These are phyloP conservation scores for Apogon talboti DNA, from an alignment of 2,797 vertebrate genomes.

Conservation along the genomic window DNA sequence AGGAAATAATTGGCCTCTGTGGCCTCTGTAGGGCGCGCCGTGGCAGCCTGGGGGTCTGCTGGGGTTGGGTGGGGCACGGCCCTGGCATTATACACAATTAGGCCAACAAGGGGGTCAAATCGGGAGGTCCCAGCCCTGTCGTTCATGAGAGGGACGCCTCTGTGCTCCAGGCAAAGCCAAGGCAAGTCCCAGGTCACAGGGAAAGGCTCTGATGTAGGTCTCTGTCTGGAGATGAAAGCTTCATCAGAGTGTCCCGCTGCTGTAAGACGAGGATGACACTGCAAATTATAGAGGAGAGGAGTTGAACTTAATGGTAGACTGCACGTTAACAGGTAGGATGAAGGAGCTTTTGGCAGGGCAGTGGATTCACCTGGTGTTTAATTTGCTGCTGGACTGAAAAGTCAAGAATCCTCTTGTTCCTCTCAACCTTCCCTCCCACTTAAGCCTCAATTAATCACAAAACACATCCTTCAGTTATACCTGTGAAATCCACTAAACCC, in stretches of 20 bases:
- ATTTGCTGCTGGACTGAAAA: neutral
- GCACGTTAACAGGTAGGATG: conserved; percentile 29
- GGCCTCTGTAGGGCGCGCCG: conserved; percentile 51
- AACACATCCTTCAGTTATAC: conserved; percentile 16
- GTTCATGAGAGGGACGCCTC: conserved; percentile 66
- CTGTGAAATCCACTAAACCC: conserved; percentile 51
- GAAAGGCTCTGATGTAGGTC: conserved; percentile 60
- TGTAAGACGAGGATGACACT: conserved; percentile 45
- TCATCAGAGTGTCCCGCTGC: conserved; percentile 41
- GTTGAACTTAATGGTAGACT: conserved; percentile 31
- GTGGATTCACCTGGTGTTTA: neutral
- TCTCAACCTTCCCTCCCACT: conserved; percentile 15
- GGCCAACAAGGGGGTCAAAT: conserved; percentile 77
- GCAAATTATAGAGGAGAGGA: conserved; percentile 59
- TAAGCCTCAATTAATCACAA: conserved; percentile 35
- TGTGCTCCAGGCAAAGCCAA: conserved; percentile 61
- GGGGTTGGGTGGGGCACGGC: conserved; percentile 61
- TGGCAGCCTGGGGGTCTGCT: conserved; percentile 35
- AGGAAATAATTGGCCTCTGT: conserved; percentile 77
- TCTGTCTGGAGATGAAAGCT: conserved; percentile 73
- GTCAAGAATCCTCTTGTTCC: conserved; percentile 18
- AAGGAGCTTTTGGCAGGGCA: conserved; percentile 4
- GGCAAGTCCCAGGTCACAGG: conserved; percentile 51
- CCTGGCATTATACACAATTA: conserved; percentile 82
- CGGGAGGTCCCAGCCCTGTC: conserved; percentile 66